Evolutionary conservation across 2,797 vertebrate genomes (phyloP).

Genomic region (Danio jaintianensis): DNA sequence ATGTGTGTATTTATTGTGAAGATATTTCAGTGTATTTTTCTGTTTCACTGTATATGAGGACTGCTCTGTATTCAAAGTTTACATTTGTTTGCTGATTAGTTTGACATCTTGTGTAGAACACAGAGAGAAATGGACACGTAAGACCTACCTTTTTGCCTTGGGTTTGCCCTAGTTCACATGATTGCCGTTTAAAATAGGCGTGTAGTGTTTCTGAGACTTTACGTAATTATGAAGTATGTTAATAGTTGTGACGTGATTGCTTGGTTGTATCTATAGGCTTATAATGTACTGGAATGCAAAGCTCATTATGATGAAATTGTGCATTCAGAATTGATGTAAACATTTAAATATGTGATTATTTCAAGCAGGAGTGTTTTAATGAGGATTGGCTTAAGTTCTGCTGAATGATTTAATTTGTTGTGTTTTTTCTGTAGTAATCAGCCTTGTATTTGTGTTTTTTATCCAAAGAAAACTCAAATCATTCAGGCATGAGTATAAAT

Average conservation of each 20-base stretch:
- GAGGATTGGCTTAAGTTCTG: background rate
- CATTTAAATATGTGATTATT: background rate
- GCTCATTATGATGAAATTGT: background rate
- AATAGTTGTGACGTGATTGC: conserved; percentile 4
- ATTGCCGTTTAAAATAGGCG: conserved; percentile 18
- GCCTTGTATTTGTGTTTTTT: background rate
- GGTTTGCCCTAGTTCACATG: conserved; percentile 29
- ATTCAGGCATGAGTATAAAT: no score
- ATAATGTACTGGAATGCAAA: background rate
- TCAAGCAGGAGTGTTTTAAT: background rate
- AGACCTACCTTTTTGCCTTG: background rate
- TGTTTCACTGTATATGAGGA: background rate
- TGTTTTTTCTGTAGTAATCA: conserved; percentile 64
- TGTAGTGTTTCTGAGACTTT: background rate
- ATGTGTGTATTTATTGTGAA: background rate
- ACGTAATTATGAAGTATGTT: background rate
- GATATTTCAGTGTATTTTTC: background rate
- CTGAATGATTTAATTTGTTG: conserved; percentile 55
- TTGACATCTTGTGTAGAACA: background rate
- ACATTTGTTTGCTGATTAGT: conserved; percentile 28
- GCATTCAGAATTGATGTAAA: background rate
- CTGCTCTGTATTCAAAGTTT: conserved; percentile 6
- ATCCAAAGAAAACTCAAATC: no score
- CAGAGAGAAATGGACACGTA: background rate
- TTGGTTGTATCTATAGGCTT: conserved; percentile 8